Evolutionary conservation across 2,797 vertebrate genomes (phyloP).

Genomic region (Artibeus lituratus): DNA sequence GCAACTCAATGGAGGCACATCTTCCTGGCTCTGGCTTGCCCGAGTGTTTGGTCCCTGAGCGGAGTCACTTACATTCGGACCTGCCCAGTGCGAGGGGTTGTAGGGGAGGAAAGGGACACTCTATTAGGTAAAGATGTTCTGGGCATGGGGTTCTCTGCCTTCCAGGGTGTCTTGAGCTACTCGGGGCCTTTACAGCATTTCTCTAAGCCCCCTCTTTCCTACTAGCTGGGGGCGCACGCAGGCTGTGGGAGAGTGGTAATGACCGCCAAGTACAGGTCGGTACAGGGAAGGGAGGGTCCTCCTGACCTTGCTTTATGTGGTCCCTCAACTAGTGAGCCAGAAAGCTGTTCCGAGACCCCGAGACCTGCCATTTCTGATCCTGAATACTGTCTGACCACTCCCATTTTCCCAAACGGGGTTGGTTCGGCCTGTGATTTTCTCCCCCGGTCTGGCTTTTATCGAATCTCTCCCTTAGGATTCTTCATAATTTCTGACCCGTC

Average conservation of each 20-base stretch:
- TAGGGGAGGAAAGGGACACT: fast-evolving
- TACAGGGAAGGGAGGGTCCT: not conserved
- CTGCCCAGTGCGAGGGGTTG: not conserved
- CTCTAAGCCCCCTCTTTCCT: not conserved
- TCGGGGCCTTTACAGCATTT: not conserved
- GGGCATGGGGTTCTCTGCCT: not conserved
- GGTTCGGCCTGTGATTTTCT: not conserved
- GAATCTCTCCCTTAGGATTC: not conserved
- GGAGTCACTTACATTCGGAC: not conserved
- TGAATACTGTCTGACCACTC: not conserved
- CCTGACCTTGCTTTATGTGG: fast-evolving
- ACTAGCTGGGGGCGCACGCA: not conserved
- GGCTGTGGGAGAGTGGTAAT: not conserved
- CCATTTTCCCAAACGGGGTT: not conserved
- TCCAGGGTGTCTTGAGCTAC: not conserved
- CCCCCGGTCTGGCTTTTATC: not conserved
- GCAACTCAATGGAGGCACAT: not conserved
- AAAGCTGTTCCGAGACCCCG: not conserved
- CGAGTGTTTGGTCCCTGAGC: not conserved
- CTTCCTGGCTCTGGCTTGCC: not conserved
- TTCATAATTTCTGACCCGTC: not conserved
- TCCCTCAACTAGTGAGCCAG: not conserved
- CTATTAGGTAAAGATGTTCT: not conserved
- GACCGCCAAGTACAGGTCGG: not conserved
- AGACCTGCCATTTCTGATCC: not conserved